phyloP scores from a whole-genome alignment of 1,140 invertebrate species.

The Ylistrum balloti region DNA sequence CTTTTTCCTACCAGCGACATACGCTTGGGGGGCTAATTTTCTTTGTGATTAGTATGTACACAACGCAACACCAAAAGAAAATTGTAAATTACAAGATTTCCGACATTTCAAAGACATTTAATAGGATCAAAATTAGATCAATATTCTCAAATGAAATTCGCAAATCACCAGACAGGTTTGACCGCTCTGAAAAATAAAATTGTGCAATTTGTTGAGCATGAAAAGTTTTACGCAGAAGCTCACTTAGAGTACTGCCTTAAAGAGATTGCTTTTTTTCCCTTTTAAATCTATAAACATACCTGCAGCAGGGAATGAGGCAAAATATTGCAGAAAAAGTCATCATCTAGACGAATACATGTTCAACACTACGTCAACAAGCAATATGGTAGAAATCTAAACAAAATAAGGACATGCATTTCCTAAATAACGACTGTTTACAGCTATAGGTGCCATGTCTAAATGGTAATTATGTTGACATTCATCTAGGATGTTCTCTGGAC shows the following conservation, averaged over 20 bases:
- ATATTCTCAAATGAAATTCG: background rate
- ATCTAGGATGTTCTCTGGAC: no score
- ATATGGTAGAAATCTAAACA: no score
- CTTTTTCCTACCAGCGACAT: background rate
- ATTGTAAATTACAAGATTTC: background rate
- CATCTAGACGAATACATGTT: no score
- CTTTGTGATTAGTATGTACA: background rate
- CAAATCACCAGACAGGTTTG: background rate
- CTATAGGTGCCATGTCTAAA: background rate
- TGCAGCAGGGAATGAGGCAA: no score
- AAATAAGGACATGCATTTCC: no score
- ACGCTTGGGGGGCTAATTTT: background rate
- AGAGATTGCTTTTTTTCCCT: background rate
- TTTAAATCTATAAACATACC: no score
- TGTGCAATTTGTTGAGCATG: background rate
- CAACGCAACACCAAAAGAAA: background rate
- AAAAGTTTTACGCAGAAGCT: background rate
- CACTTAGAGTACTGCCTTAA: background rate
- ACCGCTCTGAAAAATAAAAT: constrained; percentile 1
- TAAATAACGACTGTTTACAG: background rate
- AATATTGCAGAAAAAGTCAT: no score
- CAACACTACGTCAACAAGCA: no score
- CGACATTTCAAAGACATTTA: background rate
- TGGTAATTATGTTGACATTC: background rate
- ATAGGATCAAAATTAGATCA: background rate